Conservation (phyloP, 2,888 invertebrate genomes). For the Gordius sp. region DNA sequence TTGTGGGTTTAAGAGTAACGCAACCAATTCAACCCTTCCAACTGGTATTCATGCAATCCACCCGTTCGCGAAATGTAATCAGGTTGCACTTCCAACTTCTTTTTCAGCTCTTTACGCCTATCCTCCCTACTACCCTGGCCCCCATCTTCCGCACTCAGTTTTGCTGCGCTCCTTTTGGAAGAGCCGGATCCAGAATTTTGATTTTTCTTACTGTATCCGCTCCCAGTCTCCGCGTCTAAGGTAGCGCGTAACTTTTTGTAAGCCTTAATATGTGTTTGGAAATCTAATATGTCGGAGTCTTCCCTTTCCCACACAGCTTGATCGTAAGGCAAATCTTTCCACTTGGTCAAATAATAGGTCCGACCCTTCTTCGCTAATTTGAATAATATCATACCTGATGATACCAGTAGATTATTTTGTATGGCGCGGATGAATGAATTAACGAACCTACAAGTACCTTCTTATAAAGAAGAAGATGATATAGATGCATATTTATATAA, state of each 20-base stretch:
- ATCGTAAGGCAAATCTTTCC: slow-evolving; percentile 86
- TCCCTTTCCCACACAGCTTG: slow-evolving; percentile 94
- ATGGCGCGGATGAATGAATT: too few species aligned
- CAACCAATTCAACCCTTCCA: slow-evolving; percentile 92
- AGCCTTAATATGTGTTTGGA: slow-evolving; percentile 37
- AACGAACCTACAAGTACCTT: too few species aligned
- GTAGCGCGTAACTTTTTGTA: neutral
- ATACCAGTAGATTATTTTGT: too few species aligned
- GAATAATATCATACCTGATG: too few species aligned
- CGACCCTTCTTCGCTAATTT: slow-evolving; percentile 23
- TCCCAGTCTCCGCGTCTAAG: too few species aligned
- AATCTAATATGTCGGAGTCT: slow-evolving; percentile 54
- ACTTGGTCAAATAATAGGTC: slow-evolving; percentile 70
- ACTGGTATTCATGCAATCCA: slow-evolving; percentile 85
- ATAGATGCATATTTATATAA: too few species aligned
- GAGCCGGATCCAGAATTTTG: too few species aligned
- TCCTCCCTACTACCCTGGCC: slow-evolving; percentile 35
- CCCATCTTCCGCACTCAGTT: too few species aligned
- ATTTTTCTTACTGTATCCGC: too few species aligned
- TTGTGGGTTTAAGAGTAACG: slow-evolving; percentile 82
- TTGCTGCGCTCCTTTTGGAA: too few species aligned
- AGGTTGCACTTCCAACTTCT: slow-evolving; percentile 78
- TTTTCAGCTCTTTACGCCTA: slow-evolving; percentile 56
- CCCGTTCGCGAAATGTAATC: slow-evolving; percentile 62
- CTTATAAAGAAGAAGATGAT: too few species aligned